Percentiles rank a stretch among this genome's conserved stretches.
phyloP scores from a whole-genome alignment of 2,797 vertebrate genomes.

The Cossypha caffra region DNA sequence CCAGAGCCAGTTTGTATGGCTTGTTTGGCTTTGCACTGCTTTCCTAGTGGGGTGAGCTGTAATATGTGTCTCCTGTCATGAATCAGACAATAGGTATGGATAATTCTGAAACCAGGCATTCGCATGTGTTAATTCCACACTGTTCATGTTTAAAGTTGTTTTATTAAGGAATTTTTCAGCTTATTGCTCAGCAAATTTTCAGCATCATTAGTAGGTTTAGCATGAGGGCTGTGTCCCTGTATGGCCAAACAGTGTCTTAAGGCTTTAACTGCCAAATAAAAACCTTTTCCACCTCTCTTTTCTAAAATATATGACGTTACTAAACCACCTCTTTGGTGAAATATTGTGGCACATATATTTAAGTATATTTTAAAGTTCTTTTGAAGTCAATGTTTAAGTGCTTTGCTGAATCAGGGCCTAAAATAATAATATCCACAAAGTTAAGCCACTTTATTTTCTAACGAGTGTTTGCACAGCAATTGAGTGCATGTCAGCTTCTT shows the following conservation, averaged over 20 bases:
- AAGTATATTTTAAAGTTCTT: background rate
- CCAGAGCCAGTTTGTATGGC: slow-evolving; percentile 4
- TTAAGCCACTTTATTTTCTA: slow-evolving; percentile 5
- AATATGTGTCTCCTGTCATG: slow-evolving; percentile 15
- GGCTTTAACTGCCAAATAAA: background rate
- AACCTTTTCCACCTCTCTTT: background rate
- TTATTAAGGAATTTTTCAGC: slow-evolving; percentile 9
- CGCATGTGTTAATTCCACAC: background rate
- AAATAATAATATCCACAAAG: background rate
- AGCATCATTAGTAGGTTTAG: background rate
- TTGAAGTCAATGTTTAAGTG: slow-evolving; percentile 32
- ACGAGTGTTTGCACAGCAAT: background rate
- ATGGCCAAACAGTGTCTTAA: background rate
- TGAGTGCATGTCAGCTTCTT: background rate
- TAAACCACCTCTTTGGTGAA: background rate
- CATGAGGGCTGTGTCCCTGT: rapidly evolving
- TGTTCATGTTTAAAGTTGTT: background rate
- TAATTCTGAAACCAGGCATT: slow-evolving; percentile 10
- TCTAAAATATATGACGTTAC: background rate
- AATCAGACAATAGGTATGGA: slow-evolving; percentile 12
- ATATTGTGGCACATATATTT: background rate
- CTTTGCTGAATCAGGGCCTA: slow-evolving; percentile 46
- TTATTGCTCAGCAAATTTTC: slow-evolving; percentile 47
- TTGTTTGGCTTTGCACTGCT: background rate
- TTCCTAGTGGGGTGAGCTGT: background rate